Evolutionary conservation across 1,140 invertebrate species (phyloP).

Genomic region (Rhizoglyphus robini): DNA sequence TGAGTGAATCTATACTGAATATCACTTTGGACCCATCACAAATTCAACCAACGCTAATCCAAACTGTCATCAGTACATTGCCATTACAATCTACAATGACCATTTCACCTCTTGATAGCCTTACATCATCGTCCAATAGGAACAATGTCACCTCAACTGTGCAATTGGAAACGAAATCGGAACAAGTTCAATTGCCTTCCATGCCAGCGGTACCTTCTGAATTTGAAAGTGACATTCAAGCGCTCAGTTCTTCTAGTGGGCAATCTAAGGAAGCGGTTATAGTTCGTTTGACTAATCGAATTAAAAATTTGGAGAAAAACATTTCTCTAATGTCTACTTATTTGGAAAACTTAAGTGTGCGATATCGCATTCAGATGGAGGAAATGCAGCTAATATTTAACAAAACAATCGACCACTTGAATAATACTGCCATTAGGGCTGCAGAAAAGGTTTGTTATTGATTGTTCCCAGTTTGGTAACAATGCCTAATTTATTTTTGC

Average conservation of each 20-base stretch:
- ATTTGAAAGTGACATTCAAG: slow-evolving; percentile 22
- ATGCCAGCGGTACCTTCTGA: slow-evolving; percentile 24
- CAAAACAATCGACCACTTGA: slow-evolving; percentile 56
- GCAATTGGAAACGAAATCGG: background rate
- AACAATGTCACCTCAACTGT: background rate
- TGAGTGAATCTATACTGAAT: background rate
- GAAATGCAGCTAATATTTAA: slow-evolving; percentile 76
- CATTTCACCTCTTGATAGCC: background rate
- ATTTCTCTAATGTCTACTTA: slow-evolving; percentile 91
- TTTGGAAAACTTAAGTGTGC: slow-evolving; percentile 77
- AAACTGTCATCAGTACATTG: background rate
- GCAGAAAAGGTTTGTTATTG: slow-evolving; percentile 40
- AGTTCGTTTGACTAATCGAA: slow-evolving; percentile 79
- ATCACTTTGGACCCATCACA: background rate
- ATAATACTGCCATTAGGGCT: slow-evolving; percentile 52
- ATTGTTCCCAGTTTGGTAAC: background rate
- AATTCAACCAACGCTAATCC: background rate
- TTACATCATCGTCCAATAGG: background rate
- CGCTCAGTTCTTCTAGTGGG: slow-evolving; percentile 21
- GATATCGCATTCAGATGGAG: slow-evolving; percentile 91
- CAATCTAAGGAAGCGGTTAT: slow-evolving; percentile 77
- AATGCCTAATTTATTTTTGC: slow-evolving; percentile 7
- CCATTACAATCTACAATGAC: background rate
- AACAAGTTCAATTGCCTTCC: background rate
- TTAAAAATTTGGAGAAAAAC: slow-evolving; percentile 87